phyloP scores from a whole-genome alignment of 2,797 vertebrate genomes.

The Rhinoraja longicauda region DNA sequence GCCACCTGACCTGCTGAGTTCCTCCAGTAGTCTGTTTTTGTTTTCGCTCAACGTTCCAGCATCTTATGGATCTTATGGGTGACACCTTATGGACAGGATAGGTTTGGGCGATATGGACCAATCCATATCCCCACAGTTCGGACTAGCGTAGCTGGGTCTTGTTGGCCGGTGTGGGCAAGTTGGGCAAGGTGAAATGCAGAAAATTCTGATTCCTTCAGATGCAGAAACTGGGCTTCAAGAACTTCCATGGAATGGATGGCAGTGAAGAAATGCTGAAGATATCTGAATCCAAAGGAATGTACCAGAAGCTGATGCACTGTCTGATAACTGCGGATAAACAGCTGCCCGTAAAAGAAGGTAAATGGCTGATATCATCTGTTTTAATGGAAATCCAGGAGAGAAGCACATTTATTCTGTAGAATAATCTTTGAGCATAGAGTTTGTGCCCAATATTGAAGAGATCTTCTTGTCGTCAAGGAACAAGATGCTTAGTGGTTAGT shows the following conservation, averaged over 20 bases:
- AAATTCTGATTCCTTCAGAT: conserved; percentile 54
- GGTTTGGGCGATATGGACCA: no score
- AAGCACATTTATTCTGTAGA: neutral
- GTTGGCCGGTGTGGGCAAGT: no score
- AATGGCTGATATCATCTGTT: neutral
- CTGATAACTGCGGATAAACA: conserved; percentile 61
- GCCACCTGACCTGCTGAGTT: no score
- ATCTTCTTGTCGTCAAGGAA: neutral
- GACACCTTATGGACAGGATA: no score
- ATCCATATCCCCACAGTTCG: no score
- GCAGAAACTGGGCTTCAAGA: conserved; percentile 64
- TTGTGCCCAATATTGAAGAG: neutral
- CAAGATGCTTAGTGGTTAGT: neutral
- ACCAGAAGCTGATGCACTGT: conserved; percentile 62
- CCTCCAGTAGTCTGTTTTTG: no score
- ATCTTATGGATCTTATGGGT: no score
- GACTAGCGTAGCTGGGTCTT: no score
- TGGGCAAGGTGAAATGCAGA: neutral
- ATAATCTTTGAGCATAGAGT: neutral
- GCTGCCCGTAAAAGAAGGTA: conserved; percentile 69
- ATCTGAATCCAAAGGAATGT: conserved; percentile 63
- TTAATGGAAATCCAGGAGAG: no score
- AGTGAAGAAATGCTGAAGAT: conserved; percentile 70
- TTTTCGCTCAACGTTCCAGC: no score
- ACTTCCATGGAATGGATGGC: conserved; percentile 76